Evolutionary conservation across 1,140 invertebrate species (phyloP), one percentile per base, ranked within the genome.

Genomic region (Drosophila orena): DNA sequence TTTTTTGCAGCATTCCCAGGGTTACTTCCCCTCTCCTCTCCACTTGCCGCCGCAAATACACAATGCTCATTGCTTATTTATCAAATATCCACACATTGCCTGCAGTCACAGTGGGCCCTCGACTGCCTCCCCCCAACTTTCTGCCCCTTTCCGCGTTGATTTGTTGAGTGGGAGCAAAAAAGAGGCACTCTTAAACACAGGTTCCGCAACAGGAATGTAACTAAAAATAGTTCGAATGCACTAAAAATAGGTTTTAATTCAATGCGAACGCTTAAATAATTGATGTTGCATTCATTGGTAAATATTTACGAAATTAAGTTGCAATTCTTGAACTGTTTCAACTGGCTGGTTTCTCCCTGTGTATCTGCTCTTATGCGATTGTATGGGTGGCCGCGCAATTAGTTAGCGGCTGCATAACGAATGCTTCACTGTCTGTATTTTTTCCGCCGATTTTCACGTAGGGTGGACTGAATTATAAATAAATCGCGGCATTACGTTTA

Each of bases 51-150:
- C 64, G 66, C 66, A 68, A 68, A 54, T 77, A 38, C 56, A 43
- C 57, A 70, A 70, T n/a, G 52, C 60, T 70, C 83, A 88, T 88
- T 88, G 83, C 85, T 89, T 88, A 88, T 88, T 89, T 89, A 89
- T 89, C 83, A 89, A 83, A 89, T 83, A 79, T 89, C 66, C 79
- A 79, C 83, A 79, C 79, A 66, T 77, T 73, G 62, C 62, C 62
- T 68, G 53, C 49, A 58, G 61, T 50, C 56, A 40, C 72, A 58
- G 59, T 55, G 42, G 44, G 27, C 30, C 44, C 59, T 20, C 50
- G 35, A n/a, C 47, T 22, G 24, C n/a, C 12, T 0, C 2, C 3
- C 27, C 14, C 15, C 27, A 40, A 15, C 58, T 40, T 34, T 30
- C 15, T 24, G 14, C 14, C 30, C 27, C 49, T 20, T n/a, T 46